phyloP scores from a whole-genome alignment of 92 coral and sea anemone genomes.

The Porites cylindrica region DNA sequence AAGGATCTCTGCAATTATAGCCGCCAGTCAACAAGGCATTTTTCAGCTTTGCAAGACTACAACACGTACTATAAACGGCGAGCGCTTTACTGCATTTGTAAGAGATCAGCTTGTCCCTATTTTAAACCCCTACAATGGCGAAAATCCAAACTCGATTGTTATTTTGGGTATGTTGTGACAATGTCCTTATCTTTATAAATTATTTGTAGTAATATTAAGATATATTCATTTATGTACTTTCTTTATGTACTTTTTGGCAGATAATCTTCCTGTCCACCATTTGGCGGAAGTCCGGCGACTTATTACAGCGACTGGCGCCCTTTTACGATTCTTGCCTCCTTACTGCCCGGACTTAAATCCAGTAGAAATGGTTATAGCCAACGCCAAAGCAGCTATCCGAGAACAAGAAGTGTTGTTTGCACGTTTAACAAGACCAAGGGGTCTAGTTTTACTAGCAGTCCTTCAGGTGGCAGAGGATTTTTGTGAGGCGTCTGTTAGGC shows the following conservation, averaged over 20 bases:
- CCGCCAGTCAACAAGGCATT: neutral
- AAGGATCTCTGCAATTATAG: conserved; percentile 5
- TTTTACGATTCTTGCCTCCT: conserved; percentile 56
- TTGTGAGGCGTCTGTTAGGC: neutral
- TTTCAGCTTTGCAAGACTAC: neutral
- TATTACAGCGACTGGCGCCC: neutral
- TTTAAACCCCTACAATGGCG: neutral
- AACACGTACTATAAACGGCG: neutral
- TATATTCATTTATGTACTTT: no score
- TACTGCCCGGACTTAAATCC: conserved; percentile 68
- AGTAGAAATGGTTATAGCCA: no score
- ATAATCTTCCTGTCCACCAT: conserved; percentile 43
- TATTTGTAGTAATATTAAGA: neutral
- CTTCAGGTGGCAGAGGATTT: neutral
- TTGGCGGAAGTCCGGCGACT: conserved; percentile 15
- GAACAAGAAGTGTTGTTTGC: neutral
- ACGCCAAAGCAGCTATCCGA: no score
- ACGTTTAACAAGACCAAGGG: neutral
- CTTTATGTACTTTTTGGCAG: conserved; percentile 18
- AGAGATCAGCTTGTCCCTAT: conserved; percentile 3
- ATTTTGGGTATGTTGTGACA: neutral
- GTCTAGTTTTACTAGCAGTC: neutral
- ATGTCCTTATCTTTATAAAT: no score
- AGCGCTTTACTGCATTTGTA: neutral
- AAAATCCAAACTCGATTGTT: neutral